Evolutionary conservation across 2,113 vertebrate species (phyloP).

Genomic region (Odontesthes bonariensis): DNA sequence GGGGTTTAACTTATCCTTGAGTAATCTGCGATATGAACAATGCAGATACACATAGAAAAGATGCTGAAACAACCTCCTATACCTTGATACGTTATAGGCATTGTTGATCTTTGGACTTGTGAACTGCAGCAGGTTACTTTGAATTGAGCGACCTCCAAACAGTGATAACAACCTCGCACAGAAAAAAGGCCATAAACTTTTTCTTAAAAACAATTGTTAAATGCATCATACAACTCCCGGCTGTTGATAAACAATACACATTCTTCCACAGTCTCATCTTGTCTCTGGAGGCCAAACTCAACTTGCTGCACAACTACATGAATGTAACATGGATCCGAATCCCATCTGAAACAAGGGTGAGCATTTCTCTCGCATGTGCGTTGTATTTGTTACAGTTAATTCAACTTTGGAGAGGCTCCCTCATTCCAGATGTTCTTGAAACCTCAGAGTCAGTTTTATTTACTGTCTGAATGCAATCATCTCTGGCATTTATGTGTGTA

Average conservation of each 20-base stretch:
- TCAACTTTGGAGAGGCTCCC: slow-evolving; percentile 20
- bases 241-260: slow-evolving; percentile 28
- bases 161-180: background rate
- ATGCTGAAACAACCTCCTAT: background rate
- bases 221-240: slow-evolving; percentile 3
- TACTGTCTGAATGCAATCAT: slow-evolving; percentile 43
- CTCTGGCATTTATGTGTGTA: slow-evolving; percentile 4
- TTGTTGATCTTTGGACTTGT: background rate
- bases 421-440: slow-evolving; percentile 49
- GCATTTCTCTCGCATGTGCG: slow-evolving; percentile 26
- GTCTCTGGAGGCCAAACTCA: slow-evolving; percentile 98
- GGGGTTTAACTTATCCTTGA: slow-evolving; percentile 40
- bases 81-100: background rate
- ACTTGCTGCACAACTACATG: slow-evolving; percentile 99
- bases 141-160: background rate
- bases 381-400: slow-evolving; percentile 40
- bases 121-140: background rate
- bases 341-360: slow-evolving; percentile 97
- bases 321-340: slow-evolving; percentile 99
- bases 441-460: slow-evolving; percentile 39
- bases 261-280: slow-evolving; percentile 90
- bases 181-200: background rate
- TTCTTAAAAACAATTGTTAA: background rate
- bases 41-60: slow-evolving; percentile 19
- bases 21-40: slow-evolving; percentile 38